Evolutionary conservation across 2,888 invertebrate species (phyloP), one percentile per base, ranked within the genome.

Genomic region (Brassicogethes aeneus): DNA sequence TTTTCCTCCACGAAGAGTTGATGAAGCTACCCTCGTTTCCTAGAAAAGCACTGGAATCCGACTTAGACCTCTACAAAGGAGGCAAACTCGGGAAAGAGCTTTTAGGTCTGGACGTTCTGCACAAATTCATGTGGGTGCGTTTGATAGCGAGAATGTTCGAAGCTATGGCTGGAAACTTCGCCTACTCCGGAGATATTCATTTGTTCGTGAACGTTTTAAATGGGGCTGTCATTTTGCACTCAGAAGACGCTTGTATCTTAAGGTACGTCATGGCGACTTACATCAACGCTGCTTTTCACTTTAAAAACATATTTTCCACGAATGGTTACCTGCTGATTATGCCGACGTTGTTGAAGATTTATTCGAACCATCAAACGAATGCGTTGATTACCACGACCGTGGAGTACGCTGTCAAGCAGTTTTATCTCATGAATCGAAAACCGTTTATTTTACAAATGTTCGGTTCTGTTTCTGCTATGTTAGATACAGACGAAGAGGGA

Each of bases 361-460:
- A 99, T 69, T 93, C 95, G 2, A 92, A 94, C 59, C 94, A 96
- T 68, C 97, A 96, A 71, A 94, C 95, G 0, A 99, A 99, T 68
- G 87, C 87, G 61, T 72, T 96, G 15, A 87, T 99, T 2, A 92
- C 91, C 3, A 86, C 92, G 0, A 94, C 96, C 0, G 90, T 99
- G 40, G 96, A 99, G 64, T 99, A 96, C 64, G 92, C 95, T 0
- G 96, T 96, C 10, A 94, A 96, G 61, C 97, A 99, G 64, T 97
- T 99, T 69, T 99, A 97, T 68, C 75, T 97, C 43, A 79, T 99
- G 66, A 99, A 99, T 63, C 78, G 99, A 37, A 97, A 97, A 62
- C 97, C 97, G 1, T 99, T 99, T 60, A 91, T 99, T 54, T 73
- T 99, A 38, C 96, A 97, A 77, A 94, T 97, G 94, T 97, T 99